These are phyloP conservation scores for Plebejus anna DNA, from an alignment of 2,888 invertebrate genomes.

Conservation along the genomic window DNA sequence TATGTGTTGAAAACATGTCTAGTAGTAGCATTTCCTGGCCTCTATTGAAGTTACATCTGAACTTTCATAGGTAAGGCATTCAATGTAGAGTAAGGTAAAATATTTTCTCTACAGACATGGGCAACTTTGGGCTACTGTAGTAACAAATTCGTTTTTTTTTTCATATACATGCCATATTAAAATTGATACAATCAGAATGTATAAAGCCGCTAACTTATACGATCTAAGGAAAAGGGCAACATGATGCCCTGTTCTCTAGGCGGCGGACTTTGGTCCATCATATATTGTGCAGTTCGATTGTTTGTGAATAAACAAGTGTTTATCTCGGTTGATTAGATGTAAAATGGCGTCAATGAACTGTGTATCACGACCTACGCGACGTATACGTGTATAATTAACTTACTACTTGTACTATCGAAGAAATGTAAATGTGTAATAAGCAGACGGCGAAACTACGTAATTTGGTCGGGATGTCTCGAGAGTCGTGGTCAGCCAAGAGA, in stretches of 20 bases:
- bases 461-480: background rate
- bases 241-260: background rate
- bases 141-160: too few species aligned
- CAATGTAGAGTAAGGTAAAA: too few species aligned
- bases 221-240: background rate
- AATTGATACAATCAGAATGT: too few species aligned
- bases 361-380: constrained; percentile 15
- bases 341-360: constrained; percentile 23
- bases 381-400: constrained; percentile 1
- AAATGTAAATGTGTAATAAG: background rate
- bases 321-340: constrained; percentile 11
- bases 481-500: too few species aligned
- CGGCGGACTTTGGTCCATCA: constrained; percentile 1
- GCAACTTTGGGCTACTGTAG: too few species aligned
- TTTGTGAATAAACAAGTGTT: constrained; percentile 21
- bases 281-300: constrained; percentile 5
- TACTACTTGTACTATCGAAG: background rate
- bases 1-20: too few species aligned
- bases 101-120: too few species aligned
- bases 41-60: too few species aligned
- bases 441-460: background rate
- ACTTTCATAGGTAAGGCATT: too few species aligned
- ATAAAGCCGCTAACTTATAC: background rate
- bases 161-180: too few species aligned
- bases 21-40: too few species aligned